Base-by-base conservation (phyloP, 2,888 invertebrate species). In the Drosophila pseudotakahashii region DNA sequence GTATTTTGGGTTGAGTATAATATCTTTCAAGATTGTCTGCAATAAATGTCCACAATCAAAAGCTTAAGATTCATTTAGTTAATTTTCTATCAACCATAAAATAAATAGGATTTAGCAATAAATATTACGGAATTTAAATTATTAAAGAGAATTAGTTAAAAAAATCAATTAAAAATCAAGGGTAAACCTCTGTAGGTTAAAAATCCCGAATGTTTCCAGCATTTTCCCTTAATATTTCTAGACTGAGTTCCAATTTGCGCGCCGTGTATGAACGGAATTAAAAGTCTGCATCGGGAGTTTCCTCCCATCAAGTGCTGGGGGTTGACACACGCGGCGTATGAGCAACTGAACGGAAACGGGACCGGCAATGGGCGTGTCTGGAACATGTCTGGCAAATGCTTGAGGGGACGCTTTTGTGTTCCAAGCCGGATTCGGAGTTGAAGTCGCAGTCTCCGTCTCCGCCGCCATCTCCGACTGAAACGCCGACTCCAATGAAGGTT, bases 341-440 rank as follows among this genome's bases (percentile, higher is more conserved):
- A 73, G 75, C 44, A 76, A 76, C 60, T 53, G 36, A 63, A 62
- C 41, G 62, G 41, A 63, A 63, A 42, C 62, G 62, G 62, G 62
- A 62, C 62, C 26, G 62, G 48, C 62, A 50, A 50, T 26, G 67
- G 67, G 74, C 62, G 64, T 77, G 73, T 74, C 81, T 81, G 84
- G 54, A 30, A 78, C 84, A 70, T 74, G 87, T 86, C 87, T 86
- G 76, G 77, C 69, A n/a, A 68, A 41, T 54, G 73, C 76, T 73
- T 67, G 53, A 63, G 61, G 79, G 68, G 61, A 67, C 51, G 62
- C 77, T 61, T 77, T 77, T 83, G 81, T 76, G 63, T 62, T 73
- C 58, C 52, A 48, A 42, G 50, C 48, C 19, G 39, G 58, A 59
- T 14, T 55, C 48, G 67, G 50, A 59, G 50, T 48, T 19, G 52